Conservation (phyloP, 2,888 invertebrate genomes). For the Alcis repandata region DNA sequence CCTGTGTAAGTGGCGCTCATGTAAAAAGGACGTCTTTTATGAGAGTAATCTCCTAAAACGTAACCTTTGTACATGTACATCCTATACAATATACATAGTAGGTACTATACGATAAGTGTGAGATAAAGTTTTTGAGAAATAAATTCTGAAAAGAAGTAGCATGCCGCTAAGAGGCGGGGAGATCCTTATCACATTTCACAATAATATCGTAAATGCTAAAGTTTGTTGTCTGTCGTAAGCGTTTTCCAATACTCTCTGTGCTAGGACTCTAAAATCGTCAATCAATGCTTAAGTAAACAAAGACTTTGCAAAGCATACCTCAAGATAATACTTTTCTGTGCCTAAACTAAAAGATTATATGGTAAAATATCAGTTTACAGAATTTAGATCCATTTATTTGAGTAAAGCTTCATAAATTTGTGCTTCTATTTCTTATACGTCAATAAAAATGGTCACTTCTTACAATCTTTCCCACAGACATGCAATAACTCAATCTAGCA, state of each 20-base stretch:
- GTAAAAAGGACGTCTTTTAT: conserved; percentile 34
- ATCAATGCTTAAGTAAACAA: too few species aligned
- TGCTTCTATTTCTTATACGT: too few species aligned
- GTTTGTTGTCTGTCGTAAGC: background rate
- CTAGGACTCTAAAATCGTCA: too few species aligned
- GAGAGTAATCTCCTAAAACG: conserved; percentile 30
- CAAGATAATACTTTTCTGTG: too few species aligned
- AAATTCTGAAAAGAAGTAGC: background rate
- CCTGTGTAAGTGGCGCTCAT: conserved; percentile 28
- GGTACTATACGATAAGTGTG: conserved; percentile 2
- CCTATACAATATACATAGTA: conserved; percentile 1
- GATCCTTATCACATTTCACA: background rate
- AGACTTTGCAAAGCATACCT: too few species aligned
- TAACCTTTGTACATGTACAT: conserved; percentile 10
- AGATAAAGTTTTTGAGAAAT: conserved; percentile 1
- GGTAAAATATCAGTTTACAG: too few species aligned
- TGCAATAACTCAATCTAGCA: background rate
- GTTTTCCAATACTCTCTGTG: too few species aligned
- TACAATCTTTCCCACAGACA: too few species aligned
- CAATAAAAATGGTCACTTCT: too few species aligned
- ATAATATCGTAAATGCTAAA: background rate
- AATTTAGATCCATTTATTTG: too few species aligned
- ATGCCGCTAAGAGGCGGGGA: background rate
- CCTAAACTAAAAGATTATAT: too few species aligned
- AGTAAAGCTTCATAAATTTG: too few species aligned